Evolutionary conservation across 2,888 invertebrate species (phyloP).

Genomic region (Lasioglossum zephyrum): DNA sequence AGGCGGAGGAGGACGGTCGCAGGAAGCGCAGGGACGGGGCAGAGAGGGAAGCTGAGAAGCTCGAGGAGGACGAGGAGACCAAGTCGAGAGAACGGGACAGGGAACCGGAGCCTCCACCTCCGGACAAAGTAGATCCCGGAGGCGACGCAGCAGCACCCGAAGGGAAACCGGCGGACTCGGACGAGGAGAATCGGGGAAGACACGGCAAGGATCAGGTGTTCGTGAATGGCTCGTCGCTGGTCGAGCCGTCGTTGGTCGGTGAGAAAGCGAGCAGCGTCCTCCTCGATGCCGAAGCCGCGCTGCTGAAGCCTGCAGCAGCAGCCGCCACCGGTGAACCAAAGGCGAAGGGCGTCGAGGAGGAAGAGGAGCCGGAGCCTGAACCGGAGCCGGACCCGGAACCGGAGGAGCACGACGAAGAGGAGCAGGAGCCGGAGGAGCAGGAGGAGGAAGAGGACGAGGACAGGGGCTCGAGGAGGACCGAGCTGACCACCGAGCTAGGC

Average conservation of each 20-base stretch:
- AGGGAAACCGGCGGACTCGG: constrained; percentile 30
- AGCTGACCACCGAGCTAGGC: constrained; percentile 76
- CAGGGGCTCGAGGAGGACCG: constrained; percentile 48
- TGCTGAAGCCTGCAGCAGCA: constrained; percentile 45
- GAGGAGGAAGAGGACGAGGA: constrained; percentile 40
- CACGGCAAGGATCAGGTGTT: constrained; percentile 50
- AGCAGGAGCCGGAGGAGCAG: constrained; percentile 30
- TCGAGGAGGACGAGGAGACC: constrained; percentile 74
- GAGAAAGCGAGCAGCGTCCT: constrained; percentile 48
- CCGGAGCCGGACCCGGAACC: constrained; percentile 27
- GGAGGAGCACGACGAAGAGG: constrained; percentile 27
- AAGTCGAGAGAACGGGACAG: constrained; percentile 81
- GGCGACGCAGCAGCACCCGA: constrained; percentile 52
- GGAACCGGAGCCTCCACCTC: constrained; percentile 81
- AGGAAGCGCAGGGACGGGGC: constrained; percentile 16
- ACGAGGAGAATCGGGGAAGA: constrained; percentile 20
- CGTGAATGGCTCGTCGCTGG: constrained; percentile 68
- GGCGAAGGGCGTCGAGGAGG: constrained; percentile 50
- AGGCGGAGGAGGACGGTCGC: constrained; percentile 51
- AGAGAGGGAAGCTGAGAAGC: constrained; percentile 55
- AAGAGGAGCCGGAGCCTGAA: constrained; percentile 32
- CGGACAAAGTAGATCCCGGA: constrained; percentile 74
- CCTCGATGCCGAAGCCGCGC: constrained; percentile 39
- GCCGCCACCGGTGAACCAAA: constrained; percentile 43
- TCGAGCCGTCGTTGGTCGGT: constrained; percentile 62